Evolutionary conservation across 2,888 invertebrate species (phyloP).

Genomic region (Ariolimax columbianus): DNA sequence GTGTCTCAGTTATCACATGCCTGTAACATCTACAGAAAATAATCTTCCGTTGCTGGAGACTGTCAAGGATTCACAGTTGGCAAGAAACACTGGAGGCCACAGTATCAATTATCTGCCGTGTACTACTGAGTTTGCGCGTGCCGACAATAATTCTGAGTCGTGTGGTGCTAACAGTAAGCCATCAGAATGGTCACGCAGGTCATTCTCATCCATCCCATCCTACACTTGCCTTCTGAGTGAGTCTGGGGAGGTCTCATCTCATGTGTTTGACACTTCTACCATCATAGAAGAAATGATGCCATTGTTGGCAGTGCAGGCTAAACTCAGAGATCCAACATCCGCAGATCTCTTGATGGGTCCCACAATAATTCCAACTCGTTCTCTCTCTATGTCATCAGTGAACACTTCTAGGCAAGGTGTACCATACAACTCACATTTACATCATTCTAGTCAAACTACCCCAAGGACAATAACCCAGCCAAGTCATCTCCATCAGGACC

Average conservation of each 20-base stretch:
- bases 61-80: not conserved
- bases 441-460: not conserved
- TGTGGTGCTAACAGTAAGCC: not conserved
- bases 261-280: slow-evolving; percentile 46
- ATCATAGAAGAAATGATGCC: slow-evolving; percentile 46
- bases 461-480: not conserved
- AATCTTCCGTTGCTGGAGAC: not conserved
- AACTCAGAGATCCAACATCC: not conserved
- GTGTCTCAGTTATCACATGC: not conserved
- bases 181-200: slow-evolving; percentile 41
- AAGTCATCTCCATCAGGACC: not conserved
- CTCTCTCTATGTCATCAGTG: slow-evolving; percentile 45
- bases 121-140: not conserved
- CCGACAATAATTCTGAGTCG: not conserved
- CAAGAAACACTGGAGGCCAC: not conserved
- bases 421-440: slow-evolving; percentile 23
- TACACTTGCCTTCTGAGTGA: slow-evolving; percentile 51
- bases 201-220: slow-evolving; percentile 50
- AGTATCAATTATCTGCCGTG: not conserved
- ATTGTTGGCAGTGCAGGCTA: not conserved
- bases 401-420: slow-evolving; percentile 38
- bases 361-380: slow-evolving; percentile 38
- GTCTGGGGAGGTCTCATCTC: slow-evolving; percentile 48
- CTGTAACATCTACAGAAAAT: not conserved
- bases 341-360: not conserved